Percentiles rank a stretch among this genome's conserved stretches.
These are phyloP conservation scores for Lepilemur ruficaudatus DNA, from an alignment of 2,797 vertebrate genomes.

Conservation along the genomic window DNA sequence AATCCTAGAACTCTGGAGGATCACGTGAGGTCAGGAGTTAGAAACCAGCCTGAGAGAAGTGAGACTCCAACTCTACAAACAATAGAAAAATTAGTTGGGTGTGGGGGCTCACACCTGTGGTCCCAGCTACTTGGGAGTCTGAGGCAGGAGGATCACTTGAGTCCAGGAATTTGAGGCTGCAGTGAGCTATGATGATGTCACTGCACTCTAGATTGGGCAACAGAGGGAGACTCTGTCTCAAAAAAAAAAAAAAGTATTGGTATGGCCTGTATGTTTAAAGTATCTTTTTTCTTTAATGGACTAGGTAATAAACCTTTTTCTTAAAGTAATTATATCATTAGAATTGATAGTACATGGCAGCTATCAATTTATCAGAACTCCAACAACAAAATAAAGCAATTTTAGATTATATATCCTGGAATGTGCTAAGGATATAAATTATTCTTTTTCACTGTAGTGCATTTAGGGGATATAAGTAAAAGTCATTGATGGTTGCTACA, in stretches of 20 bases:
- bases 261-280: neutral
- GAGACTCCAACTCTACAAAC: neutral
- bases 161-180: neutral
- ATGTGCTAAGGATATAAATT: neutral
- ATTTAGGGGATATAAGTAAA: neutral
- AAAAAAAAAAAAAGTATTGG: neutral
- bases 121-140: neutral
- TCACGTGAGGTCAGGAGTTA: neutral
- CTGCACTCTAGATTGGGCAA: neutral
- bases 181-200: neutral
- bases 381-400: neutral
- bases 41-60: neutral
- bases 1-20: neutral
- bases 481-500: neutral
- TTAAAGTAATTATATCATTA: neutral
- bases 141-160: neutral
- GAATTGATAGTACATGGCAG: neutral
- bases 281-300: neutral
- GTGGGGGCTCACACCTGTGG: neutral
- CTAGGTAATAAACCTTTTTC: constrained; percentile 9
- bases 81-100: neutral
- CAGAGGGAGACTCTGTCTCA: neutral
- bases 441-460: neutral
- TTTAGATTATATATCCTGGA: neutral
- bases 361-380: neutral